Evolutionary conservation across 2,888 invertebrate species (phyloP).

Genomic region (Caenorhabditis sp.): DNA sequence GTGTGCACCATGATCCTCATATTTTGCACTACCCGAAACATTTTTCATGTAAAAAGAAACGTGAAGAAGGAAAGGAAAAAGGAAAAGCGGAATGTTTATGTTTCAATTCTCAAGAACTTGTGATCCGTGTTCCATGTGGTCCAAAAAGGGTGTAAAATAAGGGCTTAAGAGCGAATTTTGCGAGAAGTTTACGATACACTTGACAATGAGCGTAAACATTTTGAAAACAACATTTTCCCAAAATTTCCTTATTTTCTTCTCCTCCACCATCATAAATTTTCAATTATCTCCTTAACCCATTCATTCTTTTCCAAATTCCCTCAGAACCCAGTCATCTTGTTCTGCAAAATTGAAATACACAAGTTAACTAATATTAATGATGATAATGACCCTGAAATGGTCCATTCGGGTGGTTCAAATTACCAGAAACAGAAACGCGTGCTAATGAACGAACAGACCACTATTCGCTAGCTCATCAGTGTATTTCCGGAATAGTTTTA

Average conservation of each 20-base stretch:
- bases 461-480: too few species aligned
- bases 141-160: slow-evolving; percentile 21
- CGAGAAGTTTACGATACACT: slow-evolving; percentile 2
- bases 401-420: slow-evolving; percentile 1
- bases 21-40: not conserved
- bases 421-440: slow-evolving; percentile 1
- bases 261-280: not conserved
- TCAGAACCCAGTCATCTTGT: not conserved
- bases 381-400: slow-evolving; percentile 1
- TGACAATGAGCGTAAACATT: slow-evolving; percentile 12
- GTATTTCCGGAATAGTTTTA: too few species aligned
- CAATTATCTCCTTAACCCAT: slow-evolving; percentile 6
- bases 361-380: slow-evolving; percentile 7
- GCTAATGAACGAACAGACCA: slow-evolving; percentile 3
- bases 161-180: not conserved
- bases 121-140: slow-evolving; percentile 7
- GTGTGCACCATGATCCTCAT: not conserved
- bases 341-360: not conserved
- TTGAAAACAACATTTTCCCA: slow-evolving; percentile 14
- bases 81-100: not conserved
- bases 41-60: too few species aligned
- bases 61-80: too few species aligned
- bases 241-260: not conserved
- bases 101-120: too few species aligned
- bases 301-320: not conserved